Evolutionary conservation across 2,888 invertebrate genomes (phyloP), one percentile per base, ranked within the genome.

Genomic region (Rotaria sp.): DNA sequence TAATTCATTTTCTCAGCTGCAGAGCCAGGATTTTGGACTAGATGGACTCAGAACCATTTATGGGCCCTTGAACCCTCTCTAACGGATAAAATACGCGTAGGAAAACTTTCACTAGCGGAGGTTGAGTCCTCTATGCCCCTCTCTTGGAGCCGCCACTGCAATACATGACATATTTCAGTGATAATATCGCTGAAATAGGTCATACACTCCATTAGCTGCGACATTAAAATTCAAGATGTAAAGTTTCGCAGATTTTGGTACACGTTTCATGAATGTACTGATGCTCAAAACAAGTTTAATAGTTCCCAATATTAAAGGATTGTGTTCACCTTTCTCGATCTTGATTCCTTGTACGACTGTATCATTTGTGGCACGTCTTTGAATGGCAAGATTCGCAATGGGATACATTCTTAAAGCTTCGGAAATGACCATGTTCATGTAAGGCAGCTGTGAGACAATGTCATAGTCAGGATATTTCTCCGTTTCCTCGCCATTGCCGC

Each of bases 371-470:
- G 55, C 55, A 11, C 24, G 55, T 55, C 55, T 55, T 55, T 55
- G 55, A 55, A 55, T 24, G 7, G 10, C 55, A 55, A 55, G 2
- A 55, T 3, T 3, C 55, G 55, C 55, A 55, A 55, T 55, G 55
- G 90, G 90, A 86, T 88, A 90, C 38, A 90, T 86, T 48, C 90
- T 85, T 55, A 90, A 87, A 48, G 89, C 88, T 87, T 90, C 90
- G 74, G 88, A 88, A 21, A 90, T 85, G 13, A 90, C 89, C 87
- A 89, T 88, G 67, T 90, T 89, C 85, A 90, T 85, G 86, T 89
- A 89, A 15, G 86, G 87, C 35, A 90, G 52, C 87, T 48, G 80
- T 85, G 26, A 85, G 30, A 48, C 52, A 30, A 38, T 87, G 85
- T 48, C 59, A 55, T 38, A 85, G 59, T n/a, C 57, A n/a, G 35